Conservation (phyloP, 2,113 vertebrate genomes). For the Setophaga coronata region DNA sequence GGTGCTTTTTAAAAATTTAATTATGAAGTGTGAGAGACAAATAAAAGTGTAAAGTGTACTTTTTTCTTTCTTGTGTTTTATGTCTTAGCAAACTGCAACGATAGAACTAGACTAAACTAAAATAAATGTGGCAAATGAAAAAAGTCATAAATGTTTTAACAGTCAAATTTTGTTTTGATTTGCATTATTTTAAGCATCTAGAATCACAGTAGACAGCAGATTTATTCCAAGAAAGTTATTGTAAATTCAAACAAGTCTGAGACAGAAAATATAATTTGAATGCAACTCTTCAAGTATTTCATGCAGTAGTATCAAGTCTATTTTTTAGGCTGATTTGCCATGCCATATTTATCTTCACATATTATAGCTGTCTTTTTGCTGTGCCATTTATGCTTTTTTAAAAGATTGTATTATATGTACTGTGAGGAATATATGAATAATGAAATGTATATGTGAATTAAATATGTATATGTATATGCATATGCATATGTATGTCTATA, state of each 20-base stretch:
- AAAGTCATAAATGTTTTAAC: neutral
- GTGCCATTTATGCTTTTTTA: neutral
- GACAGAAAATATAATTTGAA: neutral
- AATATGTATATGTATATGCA: neutral
- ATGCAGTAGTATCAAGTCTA: neutral
- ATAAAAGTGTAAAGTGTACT: neutral
- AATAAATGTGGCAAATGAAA: neutral
- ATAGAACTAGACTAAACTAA: neutral
- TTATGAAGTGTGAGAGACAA: constrained; percentile 11
- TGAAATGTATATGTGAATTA: neutral
- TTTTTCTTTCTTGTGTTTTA: neutral
- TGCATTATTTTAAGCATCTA: neutral
- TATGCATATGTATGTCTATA: no score
- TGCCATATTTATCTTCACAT: neutral
- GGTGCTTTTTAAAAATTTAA: neutral
- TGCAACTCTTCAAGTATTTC: neutral
- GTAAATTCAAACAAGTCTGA: neutral
- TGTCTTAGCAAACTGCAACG: neutral
- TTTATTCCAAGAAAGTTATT: neutral
- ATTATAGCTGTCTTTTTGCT: neutral
- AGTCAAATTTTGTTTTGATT: neutral
- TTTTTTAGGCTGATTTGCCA: neutral
- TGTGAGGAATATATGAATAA: neutral
- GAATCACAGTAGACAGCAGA: neutral
- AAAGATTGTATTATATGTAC: neutral